Percentiles rank a stretch among this genome's conserved stretches.
Conservation (phyloP, 2,888 invertebrate species). For the Gymnoscelis rufifasciata region DNA sequence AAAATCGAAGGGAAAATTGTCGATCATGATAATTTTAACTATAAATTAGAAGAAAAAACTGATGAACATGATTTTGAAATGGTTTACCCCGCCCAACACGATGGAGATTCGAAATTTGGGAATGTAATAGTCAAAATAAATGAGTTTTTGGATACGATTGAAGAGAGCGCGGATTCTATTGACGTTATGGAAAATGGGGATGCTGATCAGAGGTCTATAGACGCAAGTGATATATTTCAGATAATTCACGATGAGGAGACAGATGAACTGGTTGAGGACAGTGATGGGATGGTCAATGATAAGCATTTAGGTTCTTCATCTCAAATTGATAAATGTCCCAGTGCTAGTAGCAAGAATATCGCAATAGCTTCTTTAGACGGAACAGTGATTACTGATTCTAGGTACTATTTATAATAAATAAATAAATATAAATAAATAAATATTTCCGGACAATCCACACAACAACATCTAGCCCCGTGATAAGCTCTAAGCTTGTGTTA, state of each 20-base stretch:
- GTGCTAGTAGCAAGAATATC: conserved; percentile 19
- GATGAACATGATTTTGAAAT: conserved; percentile 55
- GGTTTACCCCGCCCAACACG: conserved; percentile 35
- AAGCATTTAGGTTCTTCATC: conserved; percentile 30
- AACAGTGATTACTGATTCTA: conserved; percentile 33
- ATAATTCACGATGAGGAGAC: conserved; percentile 37
- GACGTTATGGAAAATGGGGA: conserved; percentile 26
- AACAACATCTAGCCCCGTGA: too few species aligned
- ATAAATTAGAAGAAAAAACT: conserved; percentile 22
- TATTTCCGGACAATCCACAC: too few species aligned
- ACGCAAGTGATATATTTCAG: conserved; percentile 30
- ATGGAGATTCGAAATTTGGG: conserved; percentile 27
- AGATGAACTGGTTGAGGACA: conserved; percentile 30
- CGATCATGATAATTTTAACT: too few species aligned
- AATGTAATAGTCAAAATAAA: conserved; percentile 30
- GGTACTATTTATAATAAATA: too few species aligned
- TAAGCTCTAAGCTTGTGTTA: too few species aligned
- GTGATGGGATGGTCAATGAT: conserved; percentile 42
- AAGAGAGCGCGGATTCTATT: conserved; percentile 36
- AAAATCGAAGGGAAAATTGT: too few species aligned
- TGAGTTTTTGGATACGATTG: conserved; percentile 54
- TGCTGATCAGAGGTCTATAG: conserved; percentile 21
- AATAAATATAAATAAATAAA: too few species aligned
- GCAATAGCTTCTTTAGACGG: conserved; percentile 17
- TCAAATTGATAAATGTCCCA: conserved; percentile 4